Percentiles rank a stretch among this genome's conserved stretches.
Evolutionary conservation across 2,797 vertebrate genomes (phyloP).

Genomic region (Zenarchopterus dispar): DNA sequence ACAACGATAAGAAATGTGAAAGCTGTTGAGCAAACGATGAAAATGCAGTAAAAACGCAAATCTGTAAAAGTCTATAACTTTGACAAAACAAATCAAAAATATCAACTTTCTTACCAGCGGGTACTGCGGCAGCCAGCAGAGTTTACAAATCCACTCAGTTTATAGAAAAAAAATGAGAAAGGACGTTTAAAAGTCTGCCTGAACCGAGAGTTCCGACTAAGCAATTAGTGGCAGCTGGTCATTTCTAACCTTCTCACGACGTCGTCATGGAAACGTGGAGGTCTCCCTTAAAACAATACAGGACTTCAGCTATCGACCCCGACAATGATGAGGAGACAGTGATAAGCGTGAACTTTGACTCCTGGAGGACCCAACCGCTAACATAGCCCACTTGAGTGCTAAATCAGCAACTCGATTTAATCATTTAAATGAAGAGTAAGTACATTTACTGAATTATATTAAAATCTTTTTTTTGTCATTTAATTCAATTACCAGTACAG

Average conservation of each 20-base stretch:
- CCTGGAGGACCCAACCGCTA: too few species aligned
- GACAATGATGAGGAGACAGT: background rate
- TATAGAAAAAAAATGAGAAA: background rate
- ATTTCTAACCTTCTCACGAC: background rate
- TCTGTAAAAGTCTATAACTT: too few species aligned
- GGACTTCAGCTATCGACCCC: background rate
- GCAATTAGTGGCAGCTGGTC: constrained; percentile 31
- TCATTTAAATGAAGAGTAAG: too few species aligned
- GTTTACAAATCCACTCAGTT: background rate
- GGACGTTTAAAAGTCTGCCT: constrained; percentile 13
- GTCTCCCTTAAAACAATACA: background rate
- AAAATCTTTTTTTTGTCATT: too few species aligned
- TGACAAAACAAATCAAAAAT: background rate
- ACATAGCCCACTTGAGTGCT: too few species aligned
- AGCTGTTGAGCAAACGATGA: too few species aligned
- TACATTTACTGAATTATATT: too few species aligned
- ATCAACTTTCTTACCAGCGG: background rate
- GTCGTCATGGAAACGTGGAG: background rate
- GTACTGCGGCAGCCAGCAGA: background rate
- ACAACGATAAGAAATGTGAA: background rate
- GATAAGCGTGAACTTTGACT: constrained; percentile 43
- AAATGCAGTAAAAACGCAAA: too few species aligned
- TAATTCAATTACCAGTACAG: too few species aligned
- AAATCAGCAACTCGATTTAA: too few species aligned
- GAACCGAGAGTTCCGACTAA: constrained; percentile 1